Evolutionary conservation across 2,888 invertebrate genomes (phyloP).

Genomic region (Hyposoter dolosus): DNA sequence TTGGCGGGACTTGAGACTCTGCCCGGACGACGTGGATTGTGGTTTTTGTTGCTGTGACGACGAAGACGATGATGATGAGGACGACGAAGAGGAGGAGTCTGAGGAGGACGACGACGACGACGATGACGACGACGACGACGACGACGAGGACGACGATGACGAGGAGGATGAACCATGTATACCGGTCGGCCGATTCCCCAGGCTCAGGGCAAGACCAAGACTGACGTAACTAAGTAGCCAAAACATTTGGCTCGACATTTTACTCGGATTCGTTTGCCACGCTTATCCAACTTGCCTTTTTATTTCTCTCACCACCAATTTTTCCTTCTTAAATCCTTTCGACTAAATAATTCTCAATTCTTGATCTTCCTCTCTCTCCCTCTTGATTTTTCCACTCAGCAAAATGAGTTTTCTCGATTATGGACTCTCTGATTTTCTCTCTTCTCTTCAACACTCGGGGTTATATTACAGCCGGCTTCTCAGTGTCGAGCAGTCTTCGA

Average conservation of each 20-base stretch:
- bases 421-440: slow-evolving; percentile 25
- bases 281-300: slow-evolving; percentile 53
- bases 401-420: not conserved
- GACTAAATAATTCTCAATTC: slow-evolving; percentile 17
- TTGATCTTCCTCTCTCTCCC: slow-evolving; percentile 45
- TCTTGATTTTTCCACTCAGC: slow-evolving; percentile 5
- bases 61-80: slow-evolving; percentile 29
- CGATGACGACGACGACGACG: slow-evolving; percentile 45
- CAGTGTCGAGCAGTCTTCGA: slow-evolving; percentile 1
- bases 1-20: slow-evolving; percentile 56
- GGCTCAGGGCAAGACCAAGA: slow-evolving; percentile 80
- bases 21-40: slow-evolving; percentile 55
- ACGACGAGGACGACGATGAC: slow-evolving; percentile 68
- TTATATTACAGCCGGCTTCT: not conserved
- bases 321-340: slow-evolving; percentile 9
- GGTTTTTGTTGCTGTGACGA: slow-evolving; percentile 66
- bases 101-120: slow-evolving; percentile 17
- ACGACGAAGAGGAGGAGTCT: slow-evolving; percentile 25
- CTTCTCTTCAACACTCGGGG: not conserved
- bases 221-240: slow-evolving; percentile 82
- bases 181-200: slow-evolving; percentile 78
- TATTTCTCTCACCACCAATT: slow-evolving; percentile 26
- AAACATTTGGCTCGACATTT: slow-evolving; percentile 82
- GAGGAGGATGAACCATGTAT: slow-evolving; percentile 63
- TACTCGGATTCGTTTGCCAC: slow-evolving; percentile 67